A percentile compares a stretch with the other conserved stretches of the same genome.
Evolutionary conservation across 1,140 invertebrate species (phyloP).

Genomic region (Brevipalpus yothersi): DNA sequence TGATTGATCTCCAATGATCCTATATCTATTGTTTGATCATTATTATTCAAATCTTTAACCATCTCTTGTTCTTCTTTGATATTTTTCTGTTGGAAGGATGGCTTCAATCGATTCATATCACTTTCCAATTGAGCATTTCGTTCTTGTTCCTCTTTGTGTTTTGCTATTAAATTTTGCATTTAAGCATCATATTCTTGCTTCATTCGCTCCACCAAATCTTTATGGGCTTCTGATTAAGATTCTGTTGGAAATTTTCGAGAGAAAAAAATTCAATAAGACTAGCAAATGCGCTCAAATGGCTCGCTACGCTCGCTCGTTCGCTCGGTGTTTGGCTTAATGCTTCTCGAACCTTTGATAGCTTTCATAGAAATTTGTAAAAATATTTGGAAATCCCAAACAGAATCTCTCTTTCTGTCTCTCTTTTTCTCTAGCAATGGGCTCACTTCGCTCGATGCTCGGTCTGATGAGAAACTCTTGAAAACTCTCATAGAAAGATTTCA

Average conservation of each 20-base stretch:
- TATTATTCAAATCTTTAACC: not conserved
- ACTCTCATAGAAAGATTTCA: too few species aligned
- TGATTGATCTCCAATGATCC: not conserved
- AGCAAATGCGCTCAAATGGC: too few species aligned
- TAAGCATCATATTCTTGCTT: slow-evolving; percentile 25
- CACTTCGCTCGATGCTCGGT: too few species aligned
- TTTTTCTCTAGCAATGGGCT: too few species aligned
- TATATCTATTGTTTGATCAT: not conserved
- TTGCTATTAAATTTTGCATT: slow-evolving; percentile 26
- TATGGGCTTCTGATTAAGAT: slow-evolving; percentile 31
- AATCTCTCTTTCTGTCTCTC: too few species aligned
- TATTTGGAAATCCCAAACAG: too few species aligned
- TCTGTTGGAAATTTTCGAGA: slow-evolving; percentile 21
- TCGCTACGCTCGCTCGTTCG: too few species aligned
- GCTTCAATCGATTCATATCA: slow-evolving; percentile 28
- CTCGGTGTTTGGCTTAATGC: too few species aligned
- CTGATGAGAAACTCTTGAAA: too few species aligned
- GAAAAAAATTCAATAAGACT: not conserved
- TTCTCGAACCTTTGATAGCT: too few species aligned
- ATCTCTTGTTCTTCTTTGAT: not conserved
- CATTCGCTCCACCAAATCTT: slow-evolving; percentile 51
- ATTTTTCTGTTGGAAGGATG: slow-evolving; percentile 29
- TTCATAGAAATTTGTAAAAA: too few species aligned
- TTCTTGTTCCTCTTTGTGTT: slow-evolving; percentile 30
- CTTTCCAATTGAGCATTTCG: slow-evolving; percentile 29